Conservation (phyloP, 1,140 invertebrate genomes). For the Sinella curviseta region DNA sequence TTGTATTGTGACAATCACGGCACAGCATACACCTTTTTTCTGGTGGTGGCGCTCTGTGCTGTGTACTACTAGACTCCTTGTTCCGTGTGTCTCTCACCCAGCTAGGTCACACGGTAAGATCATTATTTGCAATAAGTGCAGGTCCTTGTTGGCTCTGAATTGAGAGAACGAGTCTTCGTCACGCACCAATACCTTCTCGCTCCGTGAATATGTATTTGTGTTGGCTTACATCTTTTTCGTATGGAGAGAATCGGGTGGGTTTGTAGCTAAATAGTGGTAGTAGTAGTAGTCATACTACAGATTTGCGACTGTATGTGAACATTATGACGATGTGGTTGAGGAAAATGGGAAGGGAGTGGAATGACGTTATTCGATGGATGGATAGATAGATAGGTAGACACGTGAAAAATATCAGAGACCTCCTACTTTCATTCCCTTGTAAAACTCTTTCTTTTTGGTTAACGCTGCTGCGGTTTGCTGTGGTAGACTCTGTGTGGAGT, state of each 20-base stretch:
- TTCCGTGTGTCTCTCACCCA: no score
- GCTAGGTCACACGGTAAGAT: conserved; percentile 2
- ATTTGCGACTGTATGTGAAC: background rate
- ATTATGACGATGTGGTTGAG: no score
- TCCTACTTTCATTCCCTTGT: conserved; percentile 4
- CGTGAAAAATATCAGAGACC: background rate
- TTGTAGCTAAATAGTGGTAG: background rate
- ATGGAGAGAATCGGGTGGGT: background rate
- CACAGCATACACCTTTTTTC: background rate
- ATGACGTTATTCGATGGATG: background rate
- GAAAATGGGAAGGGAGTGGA: no score
- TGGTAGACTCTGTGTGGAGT: no score
- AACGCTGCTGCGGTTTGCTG: background rate
- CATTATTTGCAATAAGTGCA: conserved; percentile 27
- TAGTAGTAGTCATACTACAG: no score
- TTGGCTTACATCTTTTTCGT: background rate
- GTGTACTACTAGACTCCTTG: no score
- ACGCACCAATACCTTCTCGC: background rate
- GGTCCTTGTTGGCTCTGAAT: conserved; percentile 11
- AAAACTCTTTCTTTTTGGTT: background rate
- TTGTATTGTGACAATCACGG: background rate
- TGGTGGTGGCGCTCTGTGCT: no score
- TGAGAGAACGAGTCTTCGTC: conserved; percentile 22
- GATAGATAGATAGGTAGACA: background rate
- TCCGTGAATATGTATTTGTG: no score